These are phyloP conservation scores for Pampusana beccarii DNA, from an alignment of 2,113 vertebrate genomes.

Conservation along the genomic window DNA sequence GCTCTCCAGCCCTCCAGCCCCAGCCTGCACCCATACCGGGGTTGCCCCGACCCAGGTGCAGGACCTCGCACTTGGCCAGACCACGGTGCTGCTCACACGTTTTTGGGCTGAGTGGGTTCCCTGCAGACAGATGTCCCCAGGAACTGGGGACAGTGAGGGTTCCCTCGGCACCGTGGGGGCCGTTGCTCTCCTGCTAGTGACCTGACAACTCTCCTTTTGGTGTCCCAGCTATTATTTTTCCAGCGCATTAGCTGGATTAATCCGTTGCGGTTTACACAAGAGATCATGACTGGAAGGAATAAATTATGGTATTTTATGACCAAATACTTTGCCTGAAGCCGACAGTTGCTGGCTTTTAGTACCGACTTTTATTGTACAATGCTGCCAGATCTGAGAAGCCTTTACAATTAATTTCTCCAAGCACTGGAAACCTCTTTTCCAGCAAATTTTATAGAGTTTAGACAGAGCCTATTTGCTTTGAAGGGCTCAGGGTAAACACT, in stretches of 20 bases:
- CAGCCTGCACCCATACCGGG: no score
- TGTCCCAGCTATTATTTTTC: not conserved
- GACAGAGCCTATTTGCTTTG: not conserved
- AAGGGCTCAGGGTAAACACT: not conserved
- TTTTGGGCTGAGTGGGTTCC: not conserved
- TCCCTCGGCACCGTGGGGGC: not conserved
- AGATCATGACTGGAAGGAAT: slow-evolving; percentile 46
- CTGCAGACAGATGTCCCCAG: not conserved
- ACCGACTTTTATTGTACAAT: not conserved
- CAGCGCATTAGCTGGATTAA: slow-evolving; percentile 38
- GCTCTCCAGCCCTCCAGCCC: no score
- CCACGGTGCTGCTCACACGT: fast-evolving
- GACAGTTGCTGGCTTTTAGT: slow-evolving; percentile 26
- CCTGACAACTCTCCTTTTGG: not conserved
- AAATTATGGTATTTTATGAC: slow-evolving; percentile 34
- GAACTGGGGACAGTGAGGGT: not conserved
- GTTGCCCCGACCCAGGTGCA: no score
- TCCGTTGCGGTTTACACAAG: slow-evolving; percentile 27
- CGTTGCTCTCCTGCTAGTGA: not conserved
- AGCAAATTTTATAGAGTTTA: not conserved
- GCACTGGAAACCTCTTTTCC: not conserved
- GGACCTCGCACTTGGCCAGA: not conserved
- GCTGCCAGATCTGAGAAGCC: not conserved
- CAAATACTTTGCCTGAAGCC: slow-evolving; percentile 19
- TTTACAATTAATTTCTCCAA: slow-evolving; percentile 30